phyloP scores from a whole-genome alignment of 2,888 invertebrate genomes.

The Drosophila anomelani region DNA sequence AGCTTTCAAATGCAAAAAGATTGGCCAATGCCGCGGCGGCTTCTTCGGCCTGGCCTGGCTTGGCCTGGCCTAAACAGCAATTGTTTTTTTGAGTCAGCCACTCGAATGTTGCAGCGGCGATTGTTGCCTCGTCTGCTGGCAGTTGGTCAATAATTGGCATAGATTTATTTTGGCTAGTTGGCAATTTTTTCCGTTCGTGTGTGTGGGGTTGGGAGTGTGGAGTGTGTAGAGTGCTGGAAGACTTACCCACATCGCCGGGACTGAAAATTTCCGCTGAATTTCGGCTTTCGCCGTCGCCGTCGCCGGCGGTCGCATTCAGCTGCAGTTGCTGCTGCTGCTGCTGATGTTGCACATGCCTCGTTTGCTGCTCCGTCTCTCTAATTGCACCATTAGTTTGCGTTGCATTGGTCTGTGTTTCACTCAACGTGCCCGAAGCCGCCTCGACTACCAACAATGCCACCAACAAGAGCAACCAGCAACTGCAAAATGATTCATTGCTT shows the following conservation, averaged over 20 bases:
- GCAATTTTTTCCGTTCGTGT: constrained; percentile 43
- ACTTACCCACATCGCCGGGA: constrained; percentile 76
- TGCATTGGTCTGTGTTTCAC: constrained; percentile 75
- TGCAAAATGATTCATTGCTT: constrained; percentile 82
- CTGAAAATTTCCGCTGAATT: constrained; percentile 77
- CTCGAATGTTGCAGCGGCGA: constrained; percentile 54
- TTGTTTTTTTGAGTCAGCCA: constrained; percentile 42
- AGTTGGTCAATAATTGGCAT: constrained; percentile 82
- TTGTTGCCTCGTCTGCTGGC: constrained; percentile 60
- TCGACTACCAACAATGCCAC: constrained; percentile 61
- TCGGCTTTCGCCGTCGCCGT: constrained; percentile 46
- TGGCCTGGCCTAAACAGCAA: constrained; percentile 57
- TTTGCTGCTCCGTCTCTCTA: constrained; percentile 64
- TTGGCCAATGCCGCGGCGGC: constrained; percentile 68
- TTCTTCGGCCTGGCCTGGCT: constrained; percentile 66
- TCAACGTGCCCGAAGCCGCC: constrained; percentile 45
- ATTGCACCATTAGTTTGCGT: constrained; percentile 74
- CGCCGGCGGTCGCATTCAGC: constrained; percentile 62
- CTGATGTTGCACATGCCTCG: constrained; percentile 47
- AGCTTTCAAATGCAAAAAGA: constrained; percentile 65
- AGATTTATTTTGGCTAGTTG: constrained; percentile 78
- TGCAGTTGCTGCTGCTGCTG: constrained; percentile 25
- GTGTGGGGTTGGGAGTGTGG: constrained; percentile 8
- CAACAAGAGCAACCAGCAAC: constrained; percentile 64
- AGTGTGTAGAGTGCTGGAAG: constrained; percentile 37